Evolutionary conservation across 2,888 invertebrate genomes (phyloP).

Genomic region (Cartodere bifasciata): DNA sequence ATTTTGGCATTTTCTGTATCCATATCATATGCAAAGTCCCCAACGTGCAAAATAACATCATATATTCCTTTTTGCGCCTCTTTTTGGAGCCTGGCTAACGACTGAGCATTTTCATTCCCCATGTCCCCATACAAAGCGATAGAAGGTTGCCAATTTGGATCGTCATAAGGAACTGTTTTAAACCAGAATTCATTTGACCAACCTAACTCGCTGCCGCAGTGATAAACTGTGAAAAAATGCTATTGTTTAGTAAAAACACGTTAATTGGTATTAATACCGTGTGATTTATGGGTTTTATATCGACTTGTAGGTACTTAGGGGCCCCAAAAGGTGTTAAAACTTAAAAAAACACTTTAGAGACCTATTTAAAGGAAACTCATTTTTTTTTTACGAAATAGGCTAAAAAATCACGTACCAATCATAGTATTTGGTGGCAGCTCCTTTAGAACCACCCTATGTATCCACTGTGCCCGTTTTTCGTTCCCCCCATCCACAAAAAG

Average conservation of each 20-base stretch:
- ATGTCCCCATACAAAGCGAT: constrained; percentile 88
- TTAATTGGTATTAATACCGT: too few species aligned
- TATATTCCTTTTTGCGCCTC: constrained; percentile 70
- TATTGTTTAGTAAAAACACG: too few species aligned
- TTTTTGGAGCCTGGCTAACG: constrained; percentile 69
- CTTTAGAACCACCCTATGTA: constrained; percentile 58
- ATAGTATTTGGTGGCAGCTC: constrained; percentile 47
- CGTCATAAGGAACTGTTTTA: constrained; percentile 49
- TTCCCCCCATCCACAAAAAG: constrained; percentile 66
- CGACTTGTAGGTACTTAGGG: too few species aligned
- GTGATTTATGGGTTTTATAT: too few species aligned
- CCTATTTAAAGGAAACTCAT: too few species aligned
- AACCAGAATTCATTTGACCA: constrained; percentile 77
- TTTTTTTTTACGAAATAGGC: too few species aligned
- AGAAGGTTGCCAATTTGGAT: constrained; percentile 61
- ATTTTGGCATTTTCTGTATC: constrained; percentile 63
- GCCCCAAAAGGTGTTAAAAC: too few species aligned
- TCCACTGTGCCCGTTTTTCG: constrained; percentile 51
- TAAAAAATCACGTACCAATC: constrained; percentile 44
- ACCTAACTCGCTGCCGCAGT: constrained; percentile 64
- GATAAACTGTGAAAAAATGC: too few species aligned
- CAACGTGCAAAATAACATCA: constrained; percentile 82
- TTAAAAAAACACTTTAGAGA: too few species aligned
- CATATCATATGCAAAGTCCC: constrained; percentile 95
- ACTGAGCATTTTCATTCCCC: constrained; percentile 85